Evolutionary conservation across 1,140 invertebrate species (phyloP), one percentile per base, ranked within the genome.

Genomic region (Lasaia peninsularis): DNA sequence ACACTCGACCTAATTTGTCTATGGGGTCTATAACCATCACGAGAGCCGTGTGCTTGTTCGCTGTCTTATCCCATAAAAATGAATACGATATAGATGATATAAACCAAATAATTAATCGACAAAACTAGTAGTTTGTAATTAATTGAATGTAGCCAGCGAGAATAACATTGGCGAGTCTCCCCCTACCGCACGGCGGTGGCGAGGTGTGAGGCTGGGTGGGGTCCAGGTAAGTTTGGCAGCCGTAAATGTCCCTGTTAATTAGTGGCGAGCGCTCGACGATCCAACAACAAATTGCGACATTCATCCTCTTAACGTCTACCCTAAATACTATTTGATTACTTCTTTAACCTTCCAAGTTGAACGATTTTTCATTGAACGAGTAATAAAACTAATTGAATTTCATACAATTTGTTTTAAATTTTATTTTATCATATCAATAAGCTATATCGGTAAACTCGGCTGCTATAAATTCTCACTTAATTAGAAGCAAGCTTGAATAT

Each of bases 161-260:
- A 62, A 67, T 51, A 66, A 63, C 16, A 56, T 48, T 60, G 52
- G 53, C 60, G 63, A 60, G 34, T 48, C 51, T 49, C 56, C 52
- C 53, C 32, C 62, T 62, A 52, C 56, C 44, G 55, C 48, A 21
- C 24, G 63, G 40, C 37, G 62, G 71, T 52, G 44, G 58, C 50
- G 58, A 33, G 40, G 62, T 49, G 56, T 33, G 52, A 40, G 55
- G 51, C 28, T 33, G 58, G 60, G 40, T 11, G 20, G 20, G 18
- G 40, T 48, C 40, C 63, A 69, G 62, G 71, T 69, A 72, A 75
- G 69, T 78, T 77, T 72, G 75, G 78, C 73, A 73, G 68, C 66
- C 63, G 66, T 79, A 71, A 76, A 79, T 75, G 75, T 75, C 67
- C 64, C 70, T 71, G 72, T 78, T 78, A 79, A 79, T 79, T 76